phyloP scores from a whole-genome alignment of 2,797 vertebrate genomes.

The Eulemur rubriventer region DNA sequence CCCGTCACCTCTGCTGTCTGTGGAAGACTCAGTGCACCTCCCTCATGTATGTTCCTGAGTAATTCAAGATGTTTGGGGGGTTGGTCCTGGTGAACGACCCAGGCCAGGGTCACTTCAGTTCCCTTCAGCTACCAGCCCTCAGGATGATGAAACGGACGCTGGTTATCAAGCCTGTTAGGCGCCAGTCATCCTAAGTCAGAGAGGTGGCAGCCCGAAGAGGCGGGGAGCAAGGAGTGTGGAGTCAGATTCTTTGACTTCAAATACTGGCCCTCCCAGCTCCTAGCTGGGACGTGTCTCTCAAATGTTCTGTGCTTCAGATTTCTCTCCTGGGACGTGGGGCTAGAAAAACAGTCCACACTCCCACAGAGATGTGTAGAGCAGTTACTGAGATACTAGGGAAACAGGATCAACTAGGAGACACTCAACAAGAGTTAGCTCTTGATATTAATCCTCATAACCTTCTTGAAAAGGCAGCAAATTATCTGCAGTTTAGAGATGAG shows the following conservation, averaged over 20 bases:
- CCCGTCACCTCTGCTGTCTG: fast-evolving
- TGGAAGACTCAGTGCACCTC: background rate
- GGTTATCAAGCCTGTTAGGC: background rate
- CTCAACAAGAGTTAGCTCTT: background rate
- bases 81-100: background rate
- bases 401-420: background rate
- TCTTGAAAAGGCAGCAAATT: background rate
- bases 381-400: background rate
- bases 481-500: background rate
- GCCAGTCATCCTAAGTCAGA: background rate
- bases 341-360: background rate
- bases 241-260: background rate
- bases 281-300: background rate
- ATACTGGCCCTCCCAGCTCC: background rate
- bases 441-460: background rate
- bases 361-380: background rate
- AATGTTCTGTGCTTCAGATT: background rate
- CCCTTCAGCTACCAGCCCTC: background rate
- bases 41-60: background rate
- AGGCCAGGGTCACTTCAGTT: background rate
- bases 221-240: background rate
- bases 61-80: background rate
- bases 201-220: background rate
- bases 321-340: background rate
- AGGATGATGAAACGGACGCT: background rate